Conservation (phyloP, 1,140 invertebrate species). For the Pachyrhynchus sulphureomaculatus region DNA sequence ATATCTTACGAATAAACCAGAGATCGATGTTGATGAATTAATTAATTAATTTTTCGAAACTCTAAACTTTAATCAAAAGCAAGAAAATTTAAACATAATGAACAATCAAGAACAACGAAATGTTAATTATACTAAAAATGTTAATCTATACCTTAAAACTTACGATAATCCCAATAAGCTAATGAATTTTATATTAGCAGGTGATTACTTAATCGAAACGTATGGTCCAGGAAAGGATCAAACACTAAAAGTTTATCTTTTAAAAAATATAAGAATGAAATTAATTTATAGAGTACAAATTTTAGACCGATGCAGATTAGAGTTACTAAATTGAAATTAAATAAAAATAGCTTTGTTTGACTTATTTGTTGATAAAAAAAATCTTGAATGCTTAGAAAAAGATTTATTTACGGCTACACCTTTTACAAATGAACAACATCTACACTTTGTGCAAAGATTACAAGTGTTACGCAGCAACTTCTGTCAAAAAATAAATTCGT, state of each 20-base stretch:
- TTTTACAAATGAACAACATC: slow-evolving; percentile 1
- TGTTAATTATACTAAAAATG: too few species aligned
- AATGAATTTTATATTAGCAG: not conserved
- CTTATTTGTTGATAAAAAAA: slow-evolving; percentile 9
- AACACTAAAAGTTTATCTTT: not conserved
- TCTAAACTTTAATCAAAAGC: too few species aligned
- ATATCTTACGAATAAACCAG: too few species aligned
- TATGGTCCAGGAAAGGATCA: slow-evolving; percentile 1
- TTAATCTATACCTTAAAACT: too few species aligned
- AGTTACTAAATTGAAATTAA: not conserved
- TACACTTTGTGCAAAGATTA: slow-evolving; percentile 13
- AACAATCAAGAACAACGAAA: too few species aligned
- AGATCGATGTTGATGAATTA: too few species aligned
- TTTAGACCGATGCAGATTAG: not conserved
- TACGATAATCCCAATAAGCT: not conserved
- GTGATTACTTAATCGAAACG: not conserved
- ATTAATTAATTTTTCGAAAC: too few species aligned
- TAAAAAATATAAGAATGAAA: not conserved
- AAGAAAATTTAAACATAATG: too few species aligned
- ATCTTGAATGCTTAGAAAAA: slow-evolving; percentile 17
- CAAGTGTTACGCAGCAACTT: slow-evolving; percentile 3
- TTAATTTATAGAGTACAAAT: not conserved
- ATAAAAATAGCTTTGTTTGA: not conserved
- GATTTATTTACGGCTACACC: slow-evolving; percentile 7
- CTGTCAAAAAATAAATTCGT: slow-evolving; percentile 3